These are phyloP conservation scores for Agapornis roseicollis DNA, from an alignment of 2,113 vertebrate genomes.

Conservation along the genomic window DNA sequence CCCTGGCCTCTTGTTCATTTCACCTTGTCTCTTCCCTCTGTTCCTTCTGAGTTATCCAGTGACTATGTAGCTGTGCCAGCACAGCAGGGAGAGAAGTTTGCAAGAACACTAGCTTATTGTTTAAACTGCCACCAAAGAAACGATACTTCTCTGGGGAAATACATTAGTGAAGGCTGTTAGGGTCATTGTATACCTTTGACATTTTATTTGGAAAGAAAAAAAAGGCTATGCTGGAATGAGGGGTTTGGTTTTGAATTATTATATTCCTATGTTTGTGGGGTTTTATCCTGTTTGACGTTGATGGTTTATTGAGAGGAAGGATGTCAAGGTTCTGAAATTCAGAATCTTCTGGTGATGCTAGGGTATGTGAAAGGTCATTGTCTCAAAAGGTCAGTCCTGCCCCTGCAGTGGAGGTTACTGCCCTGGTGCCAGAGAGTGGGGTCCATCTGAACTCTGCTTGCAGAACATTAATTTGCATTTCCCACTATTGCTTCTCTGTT, in stretches of 20 bases:
- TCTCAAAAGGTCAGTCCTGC: not conserved
- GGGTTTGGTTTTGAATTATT: not conserved
- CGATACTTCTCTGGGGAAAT: not conserved
- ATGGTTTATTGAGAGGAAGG: not conserved
- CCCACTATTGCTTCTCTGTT: not conserved
- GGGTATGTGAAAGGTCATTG: not conserved
- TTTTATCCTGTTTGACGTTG: not conserved
- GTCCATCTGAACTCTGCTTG: not conserved
- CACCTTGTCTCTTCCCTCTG: not conserved
- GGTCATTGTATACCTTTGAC: not conserved
- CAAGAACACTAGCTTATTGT: not conserved
- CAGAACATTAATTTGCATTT: not conserved
- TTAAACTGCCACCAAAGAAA: not conserved
- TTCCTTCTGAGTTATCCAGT: not conserved
- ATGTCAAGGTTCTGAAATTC: not conserved
- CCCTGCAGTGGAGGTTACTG: not conserved
- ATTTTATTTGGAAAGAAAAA: not conserved
- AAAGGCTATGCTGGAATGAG: not conserved
- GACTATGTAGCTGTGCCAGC: not conserved
- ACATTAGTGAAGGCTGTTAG: not conserved
- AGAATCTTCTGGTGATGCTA: not conserved
- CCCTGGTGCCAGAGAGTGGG: not conserved
- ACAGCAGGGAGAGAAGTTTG: not conserved
- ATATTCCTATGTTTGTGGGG: accelerated
- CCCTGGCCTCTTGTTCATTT: not conserved